phyloP scores from a whole-genome alignment of 2,797 vertebrate species.

The Onychomys arenicola region DNA sequence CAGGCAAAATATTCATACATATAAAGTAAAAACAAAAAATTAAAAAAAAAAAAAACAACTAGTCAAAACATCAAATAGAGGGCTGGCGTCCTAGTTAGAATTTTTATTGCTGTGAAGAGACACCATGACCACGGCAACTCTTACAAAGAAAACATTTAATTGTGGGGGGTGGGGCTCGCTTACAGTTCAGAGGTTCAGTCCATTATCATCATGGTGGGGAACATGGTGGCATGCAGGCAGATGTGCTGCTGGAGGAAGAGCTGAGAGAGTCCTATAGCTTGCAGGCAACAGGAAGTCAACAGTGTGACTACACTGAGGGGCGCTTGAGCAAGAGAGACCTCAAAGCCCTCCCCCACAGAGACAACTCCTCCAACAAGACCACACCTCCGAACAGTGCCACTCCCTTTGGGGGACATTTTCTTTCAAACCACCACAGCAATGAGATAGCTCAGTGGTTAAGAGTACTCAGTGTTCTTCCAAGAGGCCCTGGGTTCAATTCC shows the following conservation, averaged over 20 bases:
- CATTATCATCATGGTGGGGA: not conserved
- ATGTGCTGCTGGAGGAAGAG: not conserved
- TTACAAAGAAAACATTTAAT: not conserved
- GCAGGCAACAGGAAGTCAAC: not conserved
- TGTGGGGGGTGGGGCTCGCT: not conserved
- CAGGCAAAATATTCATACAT: not conserved
- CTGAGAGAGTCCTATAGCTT: not conserved
- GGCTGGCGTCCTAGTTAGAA: not conserved
- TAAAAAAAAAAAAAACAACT: too few relatives aligned
- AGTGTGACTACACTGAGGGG: not conserved
- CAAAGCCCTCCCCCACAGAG: not conserved
- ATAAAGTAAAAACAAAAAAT: not conserved
- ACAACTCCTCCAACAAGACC: not conserved
- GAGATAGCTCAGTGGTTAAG: not conserved
- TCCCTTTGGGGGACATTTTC: not conserved
- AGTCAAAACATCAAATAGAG: not conserved
- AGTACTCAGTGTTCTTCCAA: not conserved
- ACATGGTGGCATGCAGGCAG: not conserved
- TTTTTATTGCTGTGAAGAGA: not conserved
- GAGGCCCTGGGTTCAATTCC: not conserved
- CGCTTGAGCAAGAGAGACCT: not conserved
- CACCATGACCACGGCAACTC: not conserved
- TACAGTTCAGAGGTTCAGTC: not conserved
- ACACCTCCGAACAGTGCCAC: not conserved
- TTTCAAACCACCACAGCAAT: not conserved